These are phyloP conservation scores for Chrysina gloriosa DNA, from an alignment of 2,888 invertebrate species.

Conservation along the genomic window DNA sequence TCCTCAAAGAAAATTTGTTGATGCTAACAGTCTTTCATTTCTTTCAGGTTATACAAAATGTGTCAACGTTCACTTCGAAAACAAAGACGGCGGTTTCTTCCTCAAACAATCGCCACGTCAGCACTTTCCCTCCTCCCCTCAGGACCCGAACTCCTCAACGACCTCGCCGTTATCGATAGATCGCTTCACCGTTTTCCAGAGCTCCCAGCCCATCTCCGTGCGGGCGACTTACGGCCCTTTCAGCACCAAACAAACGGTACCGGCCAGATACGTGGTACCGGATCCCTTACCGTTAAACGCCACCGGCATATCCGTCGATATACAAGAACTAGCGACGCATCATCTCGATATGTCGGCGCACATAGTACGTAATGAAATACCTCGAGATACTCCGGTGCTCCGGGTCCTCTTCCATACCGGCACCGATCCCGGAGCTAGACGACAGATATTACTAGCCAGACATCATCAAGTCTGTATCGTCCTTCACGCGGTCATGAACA, in stretches of 20 bases:
- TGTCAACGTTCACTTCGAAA: conserved; percentile 92
- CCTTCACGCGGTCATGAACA: conserved; percentile 71
- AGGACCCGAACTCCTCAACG: conserved; percentile 59
- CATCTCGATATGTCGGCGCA: conserved; percentile 93
- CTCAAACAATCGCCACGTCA: conserved; percentile 84
- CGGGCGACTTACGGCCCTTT: conserved; percentile 95
- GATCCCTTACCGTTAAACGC: conserved; percentile 73
- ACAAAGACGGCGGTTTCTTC: conserved; percentile 92
- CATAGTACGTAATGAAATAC: conserved; percentile 86
- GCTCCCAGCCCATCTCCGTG: conserved; percentile 90
- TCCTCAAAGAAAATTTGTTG: neutral
- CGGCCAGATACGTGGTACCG: conserved; percentile 88
- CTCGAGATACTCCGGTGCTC: conserved; percentile 90
- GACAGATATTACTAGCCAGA: conserved; percentile 71
- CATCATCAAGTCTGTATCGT: conserved; percentile 81
- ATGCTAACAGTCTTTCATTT: conserved; percentile 47
- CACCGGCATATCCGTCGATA: conserved; percentile 66
- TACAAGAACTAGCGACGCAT: conserved; percentile 75
- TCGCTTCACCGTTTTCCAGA: conserved; percentile 92
- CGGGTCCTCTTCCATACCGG: conserved; percentile 94
- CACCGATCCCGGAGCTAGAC: conserved; percentile 82
- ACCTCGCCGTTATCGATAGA: conserved; percentile 81
- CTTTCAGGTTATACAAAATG: conserved; percentile 76
- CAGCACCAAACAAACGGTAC: conserved; percentile 94
- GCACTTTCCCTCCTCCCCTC: conserved; percentile 68